Conservation (phyloP, 2,113 vertebrate species). For the Cochlearius cochlearius region DNA sequence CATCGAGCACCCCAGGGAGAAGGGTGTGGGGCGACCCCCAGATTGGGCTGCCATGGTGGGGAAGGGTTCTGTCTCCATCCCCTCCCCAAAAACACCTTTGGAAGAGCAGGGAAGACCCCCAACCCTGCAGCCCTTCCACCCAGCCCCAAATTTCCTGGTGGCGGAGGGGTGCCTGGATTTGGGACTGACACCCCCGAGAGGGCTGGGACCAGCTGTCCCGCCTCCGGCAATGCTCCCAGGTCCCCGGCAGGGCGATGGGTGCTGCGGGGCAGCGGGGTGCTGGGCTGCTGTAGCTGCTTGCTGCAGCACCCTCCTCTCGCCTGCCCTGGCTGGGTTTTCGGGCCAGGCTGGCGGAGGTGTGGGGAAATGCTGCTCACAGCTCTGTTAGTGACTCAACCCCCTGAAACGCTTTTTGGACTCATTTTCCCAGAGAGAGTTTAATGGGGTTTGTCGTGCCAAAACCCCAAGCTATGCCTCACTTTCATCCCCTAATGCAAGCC, state of each 20-base stretch:
- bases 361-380: slow-evolving; percentile 5
- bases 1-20: fast-evolving
- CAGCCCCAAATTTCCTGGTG: not conserved
- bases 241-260: fast-evolving
- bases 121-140: not conserved
- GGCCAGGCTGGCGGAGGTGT: not conserved
- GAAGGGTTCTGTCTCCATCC: not conserved
- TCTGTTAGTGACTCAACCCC: slow-evolving; percentile 50
- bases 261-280: not conserved
- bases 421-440: slow-evolving; percentile 72
- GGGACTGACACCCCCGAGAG: too few relatives aligned
- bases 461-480: slow-evolving; percentile 68
- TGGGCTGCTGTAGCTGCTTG: not conserved
- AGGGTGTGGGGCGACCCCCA: not conserved
- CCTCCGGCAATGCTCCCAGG: not conserved
- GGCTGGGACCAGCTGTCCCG: not conserved
- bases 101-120: not conserved
- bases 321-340: not conserved
- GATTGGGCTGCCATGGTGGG: not conserved
- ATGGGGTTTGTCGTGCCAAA: slow-evolving; percentile 72
- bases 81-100: not conserved
- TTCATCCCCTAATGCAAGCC: slow-evolving; percentile 74
- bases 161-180: not conserved
- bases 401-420: slow-evolving; percentile 56
- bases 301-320: not conserved